Evolutionary conservation across 2,888 invertebrate genomes (phyloP), one percentile per base, ranked within the genome.

Genomic region (Hofmannophila pseudospretella): DNA sequence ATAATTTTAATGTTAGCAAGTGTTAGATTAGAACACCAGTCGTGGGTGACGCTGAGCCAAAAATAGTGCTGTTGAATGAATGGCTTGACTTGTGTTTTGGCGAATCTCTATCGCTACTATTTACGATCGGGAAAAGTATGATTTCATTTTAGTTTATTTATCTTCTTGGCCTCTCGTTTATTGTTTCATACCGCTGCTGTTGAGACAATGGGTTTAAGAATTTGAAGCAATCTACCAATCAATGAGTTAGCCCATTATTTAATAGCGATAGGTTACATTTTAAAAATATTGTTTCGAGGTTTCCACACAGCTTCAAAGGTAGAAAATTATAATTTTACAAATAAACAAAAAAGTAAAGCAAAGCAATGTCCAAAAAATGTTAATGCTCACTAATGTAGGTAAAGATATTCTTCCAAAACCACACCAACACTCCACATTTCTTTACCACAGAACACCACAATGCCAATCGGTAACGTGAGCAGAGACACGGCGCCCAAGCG

Each of bases 401-500:
- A n/a, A n/a, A 25, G 9, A 9, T 2, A 3, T 9, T n/a, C 4
- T 25, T 11, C 27, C 4, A 3, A 27, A 30, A 7, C 5, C 11
- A 4, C 11, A 29, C 29, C 7, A 23, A 23, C 23, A 23, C n/a
- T 1, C 5, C 27, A 16, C 23, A 30, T 32, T 47, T 49, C 23
- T 42, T 16, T 3, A 16, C 29, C 39, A 36, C 65, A 77, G 72
- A 54, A 42, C 58, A 61, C 56, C 47, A 77, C 51, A 41, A 82
- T 84, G 80, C 85, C 85, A 39, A 85, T 85, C 45, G 87, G 87
- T 25, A 86, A 81, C 59, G 67, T 84, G 38, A 89, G 84, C 49
- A 88, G 85, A 49, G 89, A 89, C 42, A 74, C 84, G 27, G 11
- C 4, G 13, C 78, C 89, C 30, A 89, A 89, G 60, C 81, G 93